phyloP scores from a whole-genome alignment of 2,797 vertebrate species.

The Balearica regulorum region DNA sequence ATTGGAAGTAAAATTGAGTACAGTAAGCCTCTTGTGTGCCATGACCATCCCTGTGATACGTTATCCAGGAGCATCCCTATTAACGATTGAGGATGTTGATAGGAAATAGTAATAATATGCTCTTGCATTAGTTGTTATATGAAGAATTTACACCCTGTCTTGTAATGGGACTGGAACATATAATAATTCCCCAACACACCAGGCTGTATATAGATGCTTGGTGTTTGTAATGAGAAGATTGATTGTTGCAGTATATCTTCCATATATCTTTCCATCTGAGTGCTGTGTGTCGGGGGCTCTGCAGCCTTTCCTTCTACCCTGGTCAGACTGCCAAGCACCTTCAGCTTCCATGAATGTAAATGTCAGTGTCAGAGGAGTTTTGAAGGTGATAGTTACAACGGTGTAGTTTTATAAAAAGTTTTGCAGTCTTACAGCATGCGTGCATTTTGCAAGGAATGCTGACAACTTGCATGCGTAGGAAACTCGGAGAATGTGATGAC shows the following conservation, averaged over 20 bases:
- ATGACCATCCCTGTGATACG: not conserved
- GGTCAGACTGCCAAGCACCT: not conserved
- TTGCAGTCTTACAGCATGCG: accelerated
- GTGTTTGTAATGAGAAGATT: not conserved
- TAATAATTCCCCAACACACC: not conserved
- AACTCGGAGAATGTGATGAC: not conserved
- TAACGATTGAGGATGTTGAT: not conserved
- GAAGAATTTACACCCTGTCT: not conserved
- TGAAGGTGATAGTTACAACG: not conserved
- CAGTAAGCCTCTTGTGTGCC: not conserved
- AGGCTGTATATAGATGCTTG: not conserved
- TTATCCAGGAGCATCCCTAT: not conserved
- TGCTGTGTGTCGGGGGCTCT: not conserved
- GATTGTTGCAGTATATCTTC: not conserved
- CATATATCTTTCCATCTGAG: not conserved
- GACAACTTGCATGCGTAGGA: not conserved
- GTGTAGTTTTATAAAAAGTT: not conserved
- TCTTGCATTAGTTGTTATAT: not conserved
- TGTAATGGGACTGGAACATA: not conserved
- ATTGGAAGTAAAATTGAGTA: not conserved
- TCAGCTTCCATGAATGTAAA: not conserved
- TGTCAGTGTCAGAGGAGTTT: not conserved
- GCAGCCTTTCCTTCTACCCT: not conserved
- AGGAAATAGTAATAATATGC: not conserved
- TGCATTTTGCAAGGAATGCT: not conserved